Conservation (phyloP, 1,140 invertebrate species). For the Drosophila novamexicana region DNA sequence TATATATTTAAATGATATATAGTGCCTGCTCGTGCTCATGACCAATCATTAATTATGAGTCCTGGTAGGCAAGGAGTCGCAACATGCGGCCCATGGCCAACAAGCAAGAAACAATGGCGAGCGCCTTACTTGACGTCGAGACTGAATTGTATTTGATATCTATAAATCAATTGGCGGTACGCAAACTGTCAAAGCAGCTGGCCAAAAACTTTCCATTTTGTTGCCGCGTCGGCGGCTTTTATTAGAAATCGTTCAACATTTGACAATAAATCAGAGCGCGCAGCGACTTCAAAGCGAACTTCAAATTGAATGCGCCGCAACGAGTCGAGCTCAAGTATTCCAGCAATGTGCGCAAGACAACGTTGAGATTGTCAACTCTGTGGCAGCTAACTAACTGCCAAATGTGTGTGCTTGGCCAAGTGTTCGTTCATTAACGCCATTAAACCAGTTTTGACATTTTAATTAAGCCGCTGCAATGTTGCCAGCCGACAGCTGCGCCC, state of each 20-base stretch:
- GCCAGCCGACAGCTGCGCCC: conserved; percentile 43
- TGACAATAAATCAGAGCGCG: conserved; percentile 68
- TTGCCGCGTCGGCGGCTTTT: conserved; percentile 62
- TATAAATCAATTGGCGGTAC: conserved; percentile 71
- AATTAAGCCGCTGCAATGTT: conserved; percentile 75
- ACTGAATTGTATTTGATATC: conserved; percentile 56
- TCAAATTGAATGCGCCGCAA: conserved; percentile 20
- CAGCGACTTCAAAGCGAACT: conserved; percentile 52
- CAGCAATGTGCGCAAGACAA: conserved; percentile 33
- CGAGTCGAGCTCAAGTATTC: conserved; percentile 39
- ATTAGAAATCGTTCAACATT: conserved; percentile 52
- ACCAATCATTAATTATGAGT: conserved; percentile 41
- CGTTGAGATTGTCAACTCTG: conserved; percentile 41
- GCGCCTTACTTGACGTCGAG: conserved; percentile 1
- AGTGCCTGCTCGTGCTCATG: conserved; percentile 29
- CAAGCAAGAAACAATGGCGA: conserved; percentile 34
- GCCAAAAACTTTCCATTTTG: conserved; percentile 67
- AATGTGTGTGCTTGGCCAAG: conserved; percentile 18
- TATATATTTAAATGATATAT: background rate
- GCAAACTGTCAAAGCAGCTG: conserved; percentile 66
- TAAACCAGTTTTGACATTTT: conserved; percentile 85
- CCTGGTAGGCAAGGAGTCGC: background rate
- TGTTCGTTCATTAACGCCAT: conserved; percentile 83
- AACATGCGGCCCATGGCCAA: conserved; percentile 18
- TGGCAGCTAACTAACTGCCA: conserved; percentile 38